Conservation (phyloP, 2,797 vertebrate genomes). For the Pitangus sulphuratus region DNA sequence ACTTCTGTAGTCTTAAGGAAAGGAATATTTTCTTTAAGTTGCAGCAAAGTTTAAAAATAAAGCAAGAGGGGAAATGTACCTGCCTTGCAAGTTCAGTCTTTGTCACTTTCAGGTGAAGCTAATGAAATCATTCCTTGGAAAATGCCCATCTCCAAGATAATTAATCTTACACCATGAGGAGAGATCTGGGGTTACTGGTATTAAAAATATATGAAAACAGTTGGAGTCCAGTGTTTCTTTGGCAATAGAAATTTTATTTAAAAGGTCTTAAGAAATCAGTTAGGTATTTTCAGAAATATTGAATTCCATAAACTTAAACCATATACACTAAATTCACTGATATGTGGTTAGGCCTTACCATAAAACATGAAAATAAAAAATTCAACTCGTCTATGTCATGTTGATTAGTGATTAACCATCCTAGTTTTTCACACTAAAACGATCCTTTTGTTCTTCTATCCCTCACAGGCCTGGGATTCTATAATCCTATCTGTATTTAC, state of each 20-base stretch:
- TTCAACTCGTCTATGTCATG: not conserved
- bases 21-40: not conserved
- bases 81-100: not conserved
- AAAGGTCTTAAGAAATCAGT: not conserved
- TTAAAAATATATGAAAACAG: not conserved
- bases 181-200: not conserved
- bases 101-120: not conserved
- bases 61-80: not conserved
- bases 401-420: not conserved
- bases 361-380: not conserved
- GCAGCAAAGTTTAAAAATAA: not conserved
- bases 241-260: not conserved
- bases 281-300: not conserved
- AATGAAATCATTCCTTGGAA: not conserved
- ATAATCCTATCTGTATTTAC: not conserved
- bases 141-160: not conserved
- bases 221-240: not conserved
- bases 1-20: not conserved
- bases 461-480: not conserved
- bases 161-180: not conserved
- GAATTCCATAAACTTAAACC: not conserved
- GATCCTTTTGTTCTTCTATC: not conserved
- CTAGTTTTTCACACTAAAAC: not conserved
- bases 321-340: fast-evolving
- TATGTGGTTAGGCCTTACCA: fast-evolving